Base-by-base conservation (phyloP, 2,888 invertebrate genomes). In the Lathronympha strigana region DNA sequence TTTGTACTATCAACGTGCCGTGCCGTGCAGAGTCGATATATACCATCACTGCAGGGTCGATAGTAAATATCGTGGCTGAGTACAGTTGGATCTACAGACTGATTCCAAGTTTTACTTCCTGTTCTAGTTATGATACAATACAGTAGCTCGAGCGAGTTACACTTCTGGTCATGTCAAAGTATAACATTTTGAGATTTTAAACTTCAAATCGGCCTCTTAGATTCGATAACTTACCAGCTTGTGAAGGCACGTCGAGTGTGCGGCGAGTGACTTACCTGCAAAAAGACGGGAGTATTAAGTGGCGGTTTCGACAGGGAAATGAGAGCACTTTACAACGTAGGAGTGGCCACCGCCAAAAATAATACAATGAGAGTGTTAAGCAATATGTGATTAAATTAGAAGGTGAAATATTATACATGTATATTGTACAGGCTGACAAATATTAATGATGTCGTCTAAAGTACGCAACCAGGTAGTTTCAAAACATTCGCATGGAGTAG, bases 241-340 rank as follows among this genome's bases (percentile, higher is more conserved):
- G 23, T 17, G 43, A 9, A 25, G 49, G 19, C 3, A 17, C 17
- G 50, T 45, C 19, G 51, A 36, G 58, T 51, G 11, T 45, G 45
- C 28, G 36, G 55, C 50, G 58, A 64, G 58, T 53, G 69, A 72
- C 73, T 73, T 73, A 73, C 73, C 73, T 73, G 73, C 49, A 71
- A 73, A 70, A 70, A 67, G 61, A 66, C 57, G 67, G 33, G 45
- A 19, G 21, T 63, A 63, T 68, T 67, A 68, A 67, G 63, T 63
- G 57, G 51, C 50, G 53, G 61, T 60, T 66, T 63, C 67, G 63
- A 63, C 49, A 57, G 64, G 55, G 57, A 57, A 68, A 58, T 61
- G 64, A 64, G 61, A 68, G 57, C 67, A 66, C 63, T 67, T 62
- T 49, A 36, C 33, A 47, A 11, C 13, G 8, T 47, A 69, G 61